These are phyloP conservation scores for Doris montereyensis DNA, from an alignment of 2,888 invertebrate genomes.

Conservation along the genomic window DNA sequence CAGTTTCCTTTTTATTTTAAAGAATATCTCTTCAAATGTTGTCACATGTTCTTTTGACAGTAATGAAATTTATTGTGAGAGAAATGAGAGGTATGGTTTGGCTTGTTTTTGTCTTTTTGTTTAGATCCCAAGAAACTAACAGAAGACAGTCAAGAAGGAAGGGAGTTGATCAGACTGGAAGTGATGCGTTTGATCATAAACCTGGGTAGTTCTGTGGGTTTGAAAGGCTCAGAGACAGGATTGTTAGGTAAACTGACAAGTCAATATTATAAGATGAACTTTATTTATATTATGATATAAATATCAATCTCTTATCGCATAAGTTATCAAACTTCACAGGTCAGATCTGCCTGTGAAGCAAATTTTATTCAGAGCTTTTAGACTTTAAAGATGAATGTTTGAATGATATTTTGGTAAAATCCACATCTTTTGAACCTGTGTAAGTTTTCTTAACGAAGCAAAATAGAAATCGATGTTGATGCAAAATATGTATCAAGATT, in stretches of 20 bases:
- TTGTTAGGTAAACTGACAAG: conserved; percentile 77
- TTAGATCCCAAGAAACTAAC: conserved; percentile 53
- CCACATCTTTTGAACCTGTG: too few relatives aligned
- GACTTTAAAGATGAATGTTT: too few relatives aligned
- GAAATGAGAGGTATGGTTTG: background rate
- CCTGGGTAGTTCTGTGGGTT: conserved; percentile 85
- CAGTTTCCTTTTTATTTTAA: too few relatives aligned
- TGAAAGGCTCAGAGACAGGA: conserved; percentile 86
- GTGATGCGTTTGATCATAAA: conserved; percentile 83
- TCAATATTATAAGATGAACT: too few relatives aligned
- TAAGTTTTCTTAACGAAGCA: too few relatives aligned
- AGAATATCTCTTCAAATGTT: too few relatives aligned
- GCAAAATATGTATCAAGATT: too few relatives aligned
- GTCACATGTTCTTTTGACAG: background rate
- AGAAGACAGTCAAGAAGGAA: conserved; percentile 58
- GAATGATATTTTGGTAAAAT: too few relatives aligned
- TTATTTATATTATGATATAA: background rate
- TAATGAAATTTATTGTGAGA: background rate
- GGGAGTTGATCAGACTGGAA: conserved; percentile 75
- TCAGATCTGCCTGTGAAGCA: too few relatives aligned
- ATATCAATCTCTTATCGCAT: background rate
- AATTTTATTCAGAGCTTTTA: too few relatives aligned
- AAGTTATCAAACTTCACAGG: too few relatives aligned
- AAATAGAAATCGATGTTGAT: too few relatives aligned
- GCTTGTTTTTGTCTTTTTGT: background rate